A percentile compares a stretch with the other conserved stretches of the same genome.
Evolutionary conservation across 2,888 invertebrate species (phyloP).

Genomic region (Lottia gigantea): DNA sequence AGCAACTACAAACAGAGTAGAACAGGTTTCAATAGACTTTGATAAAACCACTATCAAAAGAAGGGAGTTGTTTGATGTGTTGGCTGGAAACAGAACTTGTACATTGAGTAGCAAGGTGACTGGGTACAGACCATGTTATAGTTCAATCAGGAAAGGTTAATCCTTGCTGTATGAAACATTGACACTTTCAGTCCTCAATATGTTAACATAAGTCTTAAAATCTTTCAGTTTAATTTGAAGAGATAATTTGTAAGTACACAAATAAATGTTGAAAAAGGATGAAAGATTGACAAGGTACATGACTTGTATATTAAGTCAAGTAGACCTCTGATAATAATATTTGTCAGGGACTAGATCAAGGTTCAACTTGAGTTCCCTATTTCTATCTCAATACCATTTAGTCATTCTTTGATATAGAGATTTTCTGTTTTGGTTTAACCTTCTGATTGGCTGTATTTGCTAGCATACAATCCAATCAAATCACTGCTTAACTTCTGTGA

Average conservation of each 20-base stretch:
- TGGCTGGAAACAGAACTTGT: neutral
- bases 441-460: too few species aligned
- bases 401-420: too few species aligned
- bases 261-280: neutral
- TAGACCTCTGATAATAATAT: too few species aligned
- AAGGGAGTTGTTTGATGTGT: neutral
- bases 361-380: too few species aligned
- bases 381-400: too few species aligned
- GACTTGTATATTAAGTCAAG: neutral
- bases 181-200: neutral
- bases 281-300: constrained; percentile 6
- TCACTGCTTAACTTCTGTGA: too few species aligned
- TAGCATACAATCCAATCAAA: too few species aligned
- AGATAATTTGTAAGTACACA: neutral
- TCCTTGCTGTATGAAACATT: neutral
- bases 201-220: neutral
- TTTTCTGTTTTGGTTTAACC: too few species aligned
- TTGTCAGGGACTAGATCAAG: too few species aligned
- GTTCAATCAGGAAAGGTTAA: constrained; percentile 4
- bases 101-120: neutral
- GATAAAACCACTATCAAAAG: neutral
- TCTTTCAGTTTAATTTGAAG: neutral
- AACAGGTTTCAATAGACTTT: constrained; percentile 3
- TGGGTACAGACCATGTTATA: neutral
- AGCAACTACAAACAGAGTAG: too few species aligned